Base-by-base conservation (phyloP, 2,113 vertebrate species). In the Cavia aperea region DNA sequence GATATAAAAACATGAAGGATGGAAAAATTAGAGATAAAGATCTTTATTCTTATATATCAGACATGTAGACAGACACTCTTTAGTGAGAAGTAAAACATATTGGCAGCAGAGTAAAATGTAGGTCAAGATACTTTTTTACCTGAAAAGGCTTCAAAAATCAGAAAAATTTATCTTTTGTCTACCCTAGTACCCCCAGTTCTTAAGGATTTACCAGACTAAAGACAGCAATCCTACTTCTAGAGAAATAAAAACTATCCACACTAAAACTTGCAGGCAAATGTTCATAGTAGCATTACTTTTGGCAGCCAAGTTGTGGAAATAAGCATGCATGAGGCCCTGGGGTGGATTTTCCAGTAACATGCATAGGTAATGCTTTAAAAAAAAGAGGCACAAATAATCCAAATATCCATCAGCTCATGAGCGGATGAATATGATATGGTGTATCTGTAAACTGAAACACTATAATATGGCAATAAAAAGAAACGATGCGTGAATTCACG, bases 201-300 rank as follows among this genome's bases (percentile, higher is more conserved):
- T 78, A 89, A 92, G 89, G 94, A 72, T 91, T 97, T 97, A 98
- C 98, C 98, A 98, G 98, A 98, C 96, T 99, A 98, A 96, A 21
- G 77, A 90, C 58, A 90, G 43, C 63, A 83, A 93, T 86, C 89
- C 68, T 4, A 60, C n/a, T 51, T 33, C 68, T 63, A 78, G 51
- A 89, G 39, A 94, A 91, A 83, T 12, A 79, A 79, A 79, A 78
- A 79, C 29, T 33, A 54, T 21, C 77, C 49, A 54, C 16, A 54
- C 26, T 56, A 79, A 79, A 33, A 56, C 49, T 54, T 54, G 31
- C 1, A 94, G 60, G 84, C 58, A 31, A 83, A 79, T 19, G 49
- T 84, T 88, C 73, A 81, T 1, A 88, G 73, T 11, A 63, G 46
- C 12, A 86, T 70, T 73, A 83, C 5, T 56, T 81, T 70, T 7